Base-by-base conservation (phyloP, 1,140 invertebrate genomes). In the Aphis gossypii region DNA sequence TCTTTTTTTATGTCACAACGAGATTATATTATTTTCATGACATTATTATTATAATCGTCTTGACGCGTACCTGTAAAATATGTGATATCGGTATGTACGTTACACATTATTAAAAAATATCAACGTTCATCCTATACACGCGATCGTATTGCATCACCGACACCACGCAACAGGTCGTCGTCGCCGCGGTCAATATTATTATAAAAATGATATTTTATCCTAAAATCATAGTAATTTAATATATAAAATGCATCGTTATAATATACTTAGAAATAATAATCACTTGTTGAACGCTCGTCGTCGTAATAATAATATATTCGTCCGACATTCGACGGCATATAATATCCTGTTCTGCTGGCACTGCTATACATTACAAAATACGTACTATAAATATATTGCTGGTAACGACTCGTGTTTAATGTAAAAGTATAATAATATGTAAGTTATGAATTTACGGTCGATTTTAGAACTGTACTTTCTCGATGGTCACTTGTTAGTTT, bases 401-500 rank as follows among this genome's bases (percentile, higher is more conserved):
- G 84, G 84, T 86, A 86, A 30, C 23, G 30, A 41, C 84, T 11
- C 30, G 44, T 44, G 23, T 41, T 41, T 44, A 46, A 46, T n/a
- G 14, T 46, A 86, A 86, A 46, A 46, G 41, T n/a, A 30, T 86
- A 25, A 30, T 86, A 25, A 41, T 41, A 41, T 41, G 38, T 5
- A 86, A 23, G 21, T 48, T 76, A n/a, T 54, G 68, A 86, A 46
- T 46, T 86, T 46, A 48, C 56, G 11, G 38, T 23, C n/a, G 18
- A 56, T 41, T 90, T 90, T 90, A 90, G 21, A 1, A 41, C 51
- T 56, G 38, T 41, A 90, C 51, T 90, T 90, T 90, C 51, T 56
- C 56, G 56, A 56, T 18, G 35, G n/a, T 90, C 21, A 56, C 56
- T 90, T 90, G 21, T 56, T 56, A 38, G 56, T 90, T 90, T 90